These are phyloP conservation scores for Andrena cerasifolii DNA, from an alignment of 1,140 invertebrate species.

Conservation along the genomic window DNA sequence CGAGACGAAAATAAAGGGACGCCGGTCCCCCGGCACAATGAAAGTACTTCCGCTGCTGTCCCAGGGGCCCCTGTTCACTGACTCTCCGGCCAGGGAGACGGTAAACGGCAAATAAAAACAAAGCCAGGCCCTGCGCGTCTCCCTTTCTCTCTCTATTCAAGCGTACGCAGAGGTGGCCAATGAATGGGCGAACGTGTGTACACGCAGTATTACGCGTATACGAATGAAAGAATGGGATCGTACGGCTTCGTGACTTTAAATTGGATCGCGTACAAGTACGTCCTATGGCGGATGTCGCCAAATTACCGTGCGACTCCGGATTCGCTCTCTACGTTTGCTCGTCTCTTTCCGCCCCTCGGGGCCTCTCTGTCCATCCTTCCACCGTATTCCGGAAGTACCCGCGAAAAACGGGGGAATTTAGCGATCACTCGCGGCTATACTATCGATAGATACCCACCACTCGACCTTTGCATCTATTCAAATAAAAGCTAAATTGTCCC, in stretches of 20 bases:
- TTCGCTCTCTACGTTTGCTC: conserved; percentile 66
- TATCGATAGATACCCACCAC: no score
- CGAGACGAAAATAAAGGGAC: conserved; percentile 70
- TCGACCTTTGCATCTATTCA: no score
- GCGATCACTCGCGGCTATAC: not conserved
- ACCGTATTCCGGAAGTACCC: conserved; percentile 46
- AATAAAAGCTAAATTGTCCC: no score
- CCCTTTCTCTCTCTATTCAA: conserved; percentile 8
- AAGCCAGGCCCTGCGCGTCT: conserved; percentile 54
- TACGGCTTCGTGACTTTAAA: conserved; percentile 79
- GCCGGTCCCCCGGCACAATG: conserved; percentile 69
- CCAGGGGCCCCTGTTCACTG: conserved; percentile 57
- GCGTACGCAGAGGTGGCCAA: conserved; percentile 50
- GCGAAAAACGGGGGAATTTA: conserved; percentile 40
- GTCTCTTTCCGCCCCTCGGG: conserved; percentile 26
- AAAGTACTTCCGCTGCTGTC: conserved; percentile 69
- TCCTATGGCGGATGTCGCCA: conserved; percentile 80
- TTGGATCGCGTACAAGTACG: conserved; percentile 80
- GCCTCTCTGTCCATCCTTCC: not conserved
- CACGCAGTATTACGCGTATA: conserved; percentile 54
- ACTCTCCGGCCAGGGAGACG: conserved; percentile 60
- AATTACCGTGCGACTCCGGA: conserved; percentile 81
- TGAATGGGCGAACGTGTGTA: conserved; percentile 65
- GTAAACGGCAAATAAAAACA: conserved; percentile 75
- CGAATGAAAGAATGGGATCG: conserved; percentile 73